phyloP scores from a whole-genome alignment of 2,888 invertebrate genomes.

The Drosophila falleni region DNA sequence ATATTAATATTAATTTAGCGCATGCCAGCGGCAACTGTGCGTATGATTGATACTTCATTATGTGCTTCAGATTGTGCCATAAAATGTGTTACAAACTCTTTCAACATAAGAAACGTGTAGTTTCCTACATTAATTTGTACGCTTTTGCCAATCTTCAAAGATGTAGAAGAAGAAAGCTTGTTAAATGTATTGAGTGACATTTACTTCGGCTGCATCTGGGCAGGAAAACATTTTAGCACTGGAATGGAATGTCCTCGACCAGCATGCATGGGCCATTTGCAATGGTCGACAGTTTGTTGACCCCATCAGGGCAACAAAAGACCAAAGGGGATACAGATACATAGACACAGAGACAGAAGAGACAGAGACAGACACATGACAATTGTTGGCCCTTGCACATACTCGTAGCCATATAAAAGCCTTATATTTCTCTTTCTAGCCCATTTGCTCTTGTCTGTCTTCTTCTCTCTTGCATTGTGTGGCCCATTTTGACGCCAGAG shows the following conservation, averaged over 20 bases:
- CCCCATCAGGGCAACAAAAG: conserved; percentile 43
- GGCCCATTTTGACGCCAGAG: conserved; percentile 65
- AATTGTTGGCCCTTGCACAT: conserved; percentile 50
- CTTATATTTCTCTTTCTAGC: conserved; percentile 19
- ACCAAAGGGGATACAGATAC: conserved; percentile 4
- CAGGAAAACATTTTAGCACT: conserved; percentile 12
- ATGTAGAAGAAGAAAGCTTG: conserved; percentile 20
- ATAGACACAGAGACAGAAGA: too few species aligned
- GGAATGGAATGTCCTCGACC: conserved; percentile 19
- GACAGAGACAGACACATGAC: conserved; percentile 40
- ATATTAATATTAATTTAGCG: conserved; percentile 46
- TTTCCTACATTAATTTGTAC: conserved; percentile 39
- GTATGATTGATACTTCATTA: conserved; percentile 61
- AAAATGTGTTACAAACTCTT: conserved; percentile 17
- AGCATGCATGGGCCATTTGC: conserved; percentile 46
- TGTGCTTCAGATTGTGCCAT: conserved; percentile 20
- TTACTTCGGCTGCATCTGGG: conserved; percentile 30
- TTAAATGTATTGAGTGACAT: conserved; percentile 54
- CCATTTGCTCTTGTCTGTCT: conserved; percentile 6
- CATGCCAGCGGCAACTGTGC: conserved; percentile 36
- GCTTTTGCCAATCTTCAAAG: conserved; percentile 5
- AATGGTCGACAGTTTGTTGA: conserved; percentile 69
- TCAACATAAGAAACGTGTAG: conserved; percentile 8
- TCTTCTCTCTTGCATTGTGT: conserved; percentile 43
- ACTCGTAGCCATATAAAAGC: conserved; percentile 23